These are phyloP conservation scores for Nyctibius grandis DNA, from an alignment of 2,797 vertebrate genomes.

Conservation along the genomic window DNA sequence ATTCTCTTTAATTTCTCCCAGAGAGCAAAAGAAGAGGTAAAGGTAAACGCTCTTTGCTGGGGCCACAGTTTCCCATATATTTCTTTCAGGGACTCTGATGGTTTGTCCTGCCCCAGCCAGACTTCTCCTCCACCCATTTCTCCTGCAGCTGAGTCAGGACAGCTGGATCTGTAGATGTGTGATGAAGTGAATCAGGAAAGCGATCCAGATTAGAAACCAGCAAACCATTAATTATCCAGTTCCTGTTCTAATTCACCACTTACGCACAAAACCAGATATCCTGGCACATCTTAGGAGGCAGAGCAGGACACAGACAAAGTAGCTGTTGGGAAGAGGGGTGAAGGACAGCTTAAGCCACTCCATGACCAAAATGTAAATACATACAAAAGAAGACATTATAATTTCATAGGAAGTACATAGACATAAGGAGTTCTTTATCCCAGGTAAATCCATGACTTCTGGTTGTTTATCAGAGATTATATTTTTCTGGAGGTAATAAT, in stretches of 20 bases:
- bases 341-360: not conserved
- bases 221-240: not conserved
- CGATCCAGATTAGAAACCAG: not conserved
- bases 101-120: not conserved
- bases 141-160: not conserved
- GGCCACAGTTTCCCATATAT: not conserved
- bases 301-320: not conserved
- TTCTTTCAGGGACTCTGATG: not conserved
- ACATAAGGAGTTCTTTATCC: not conserved
- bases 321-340: not conserved
- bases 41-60: not conserved
- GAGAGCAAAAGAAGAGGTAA: not conserved
- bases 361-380: not conserved
- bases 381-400: not conserved
- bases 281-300: not conserved
- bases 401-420: not conserved
- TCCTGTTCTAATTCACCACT: not conserved
- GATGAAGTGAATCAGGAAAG: not conserved
- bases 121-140: not conserved
- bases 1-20: not conserved
- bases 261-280: not conserved
- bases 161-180: not conserved
- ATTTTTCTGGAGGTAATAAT: not conserved
- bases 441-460: not conserved
- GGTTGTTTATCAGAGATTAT: not conserved